Conservation (phyloP, 2,888 invertebrate genomes). For the Belgica antarctica region DNA sequence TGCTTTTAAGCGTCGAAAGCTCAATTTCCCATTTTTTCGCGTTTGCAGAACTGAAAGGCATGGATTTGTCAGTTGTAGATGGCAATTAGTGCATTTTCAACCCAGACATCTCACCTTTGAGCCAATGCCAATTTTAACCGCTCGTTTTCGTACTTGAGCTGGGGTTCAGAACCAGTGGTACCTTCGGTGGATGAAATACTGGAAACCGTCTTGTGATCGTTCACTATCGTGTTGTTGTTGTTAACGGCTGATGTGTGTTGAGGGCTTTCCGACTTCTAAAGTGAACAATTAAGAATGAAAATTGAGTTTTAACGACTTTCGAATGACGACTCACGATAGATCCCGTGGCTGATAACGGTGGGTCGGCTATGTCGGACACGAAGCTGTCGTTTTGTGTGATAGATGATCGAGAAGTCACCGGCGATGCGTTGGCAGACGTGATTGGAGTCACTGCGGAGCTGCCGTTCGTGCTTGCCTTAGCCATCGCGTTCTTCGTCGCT, state of each 20-base stretch:
- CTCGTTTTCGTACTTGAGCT: constrained; percentile 96
- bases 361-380: constrained; percentile 52
- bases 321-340: constrained; percentile 48
- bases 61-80: constrained; percentile 10
- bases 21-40: constrained; percentile 99
- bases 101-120: constrained; percentile 71
- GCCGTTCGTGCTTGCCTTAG: constrained; percentile 63
- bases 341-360: constrained; percentile 54
- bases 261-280: constrained; percentile 56
- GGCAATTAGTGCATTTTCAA: neutral
- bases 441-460: constrained; percentile 77
- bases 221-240: constrained; percentile 47
- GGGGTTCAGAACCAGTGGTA: constrained; percentile 65
- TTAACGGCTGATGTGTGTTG: constrained; percentile 50
- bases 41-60: constrained; percentile 78
- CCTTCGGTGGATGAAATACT: constrained; percentile 48
- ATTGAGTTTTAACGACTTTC: neutral
- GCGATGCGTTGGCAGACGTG: constrained; percentile 84
- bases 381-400: constrained; percentile 52
- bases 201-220: constrained; percentile 46
- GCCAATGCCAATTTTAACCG: constrained; percentile 90
- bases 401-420: constrained; percentile 69
- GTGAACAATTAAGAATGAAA: neutral
- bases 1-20: constrained; percentile 90
- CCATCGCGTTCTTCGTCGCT: constrained; percentile 74